These are phyloP conservation scores for Acronicta alni DNA, from an alignment of 2,888 invertebrate genomes.

Conservation along the genomic window DNA sequence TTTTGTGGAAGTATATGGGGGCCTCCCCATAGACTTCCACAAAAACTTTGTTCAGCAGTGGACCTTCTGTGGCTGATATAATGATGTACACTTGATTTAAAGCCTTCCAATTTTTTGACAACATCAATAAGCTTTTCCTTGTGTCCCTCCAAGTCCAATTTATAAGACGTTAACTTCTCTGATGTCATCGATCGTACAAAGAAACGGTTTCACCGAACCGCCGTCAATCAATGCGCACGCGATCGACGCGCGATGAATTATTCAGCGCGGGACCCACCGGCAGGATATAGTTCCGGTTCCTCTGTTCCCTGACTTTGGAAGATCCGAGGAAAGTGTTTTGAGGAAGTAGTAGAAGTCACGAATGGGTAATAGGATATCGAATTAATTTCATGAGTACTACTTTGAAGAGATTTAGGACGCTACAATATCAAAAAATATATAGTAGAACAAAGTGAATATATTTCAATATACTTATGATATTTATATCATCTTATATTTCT, in stretches of 20 bases:
- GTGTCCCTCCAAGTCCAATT: neutral
- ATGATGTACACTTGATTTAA: no score
- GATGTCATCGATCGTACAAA: constrained; percentile 63
- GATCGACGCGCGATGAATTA: constrained; percentile 72
- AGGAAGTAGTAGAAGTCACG: constrained; percentile 39
- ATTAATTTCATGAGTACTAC: neutral
- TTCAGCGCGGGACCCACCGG: constrained; percentile 75
- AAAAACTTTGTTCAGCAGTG: no score
- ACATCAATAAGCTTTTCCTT: neutral
- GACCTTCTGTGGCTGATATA: no score
- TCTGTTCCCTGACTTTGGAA: constrained; percentile 43
- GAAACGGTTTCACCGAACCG: constrained; percentile 61
- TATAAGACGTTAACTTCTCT: constrained; percentile 18
- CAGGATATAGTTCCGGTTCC: constrained; percentile 86
- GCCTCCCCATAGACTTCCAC: no score
- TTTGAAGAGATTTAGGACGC: no score
- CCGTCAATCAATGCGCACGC: constrained; percentile 62
- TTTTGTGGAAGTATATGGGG: no score
- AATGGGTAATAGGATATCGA: constrained; percentile 9
- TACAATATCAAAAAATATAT: no score
- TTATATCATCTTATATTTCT: no score
- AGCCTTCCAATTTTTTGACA: neutral
- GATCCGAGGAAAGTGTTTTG: constrained; percentile 20
- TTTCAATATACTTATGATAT: no score
- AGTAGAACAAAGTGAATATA: no score